Percentiles rank a stretch among this genome's conserved stretches.
phyloP scores from a whole-genome alignment of 2,888 invertebrate genomes.

The Ornithoptera alexandrae region DNA sequence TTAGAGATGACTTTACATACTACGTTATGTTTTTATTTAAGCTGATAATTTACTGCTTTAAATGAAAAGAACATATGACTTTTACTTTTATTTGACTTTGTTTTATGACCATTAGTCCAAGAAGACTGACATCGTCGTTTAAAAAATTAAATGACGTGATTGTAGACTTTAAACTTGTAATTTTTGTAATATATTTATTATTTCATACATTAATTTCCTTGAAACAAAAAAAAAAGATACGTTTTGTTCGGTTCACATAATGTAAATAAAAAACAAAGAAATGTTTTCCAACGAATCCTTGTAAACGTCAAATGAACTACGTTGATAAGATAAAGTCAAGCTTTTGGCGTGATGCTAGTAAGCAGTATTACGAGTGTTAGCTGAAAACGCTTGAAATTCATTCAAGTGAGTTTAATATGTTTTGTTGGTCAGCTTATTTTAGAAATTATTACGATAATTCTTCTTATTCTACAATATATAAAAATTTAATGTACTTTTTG shows the following conservation, averaged over 20 bases:
- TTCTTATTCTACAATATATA: too few relatives aligned
- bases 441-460: too few relatives aligned
- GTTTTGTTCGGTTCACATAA: not conserved
- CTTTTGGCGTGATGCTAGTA: constrained; percentile 12
- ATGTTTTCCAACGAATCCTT: constrained; percentile 3
- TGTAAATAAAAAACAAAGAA: not conserved
- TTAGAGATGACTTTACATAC: too few relatives aligned
- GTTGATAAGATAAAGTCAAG: constrained; percentile 11
- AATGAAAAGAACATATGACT: too few relatives aligned
- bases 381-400: not conserved
- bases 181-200: not conserved
- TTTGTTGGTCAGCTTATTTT: not conserved
- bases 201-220: not conserved
- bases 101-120: too few relatives aligned
- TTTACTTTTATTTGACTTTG: too few relatives aligned
- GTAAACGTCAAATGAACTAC: constrained; percentile 14
- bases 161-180: not conserved
- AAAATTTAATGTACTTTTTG: too few relatives aligned
- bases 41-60: too few relatives aligned
- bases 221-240: not conserved
- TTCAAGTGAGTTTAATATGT: not conserved
- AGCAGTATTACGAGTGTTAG: constrained; percentile 10
- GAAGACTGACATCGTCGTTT: too few relatives aligned
- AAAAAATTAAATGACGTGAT: too few relatives aligned
- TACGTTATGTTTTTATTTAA: too few relatives aligned